Base-by-base conservation (phyloP, 1,140 invertebrate genomes). In the Scaptomyza montana region DNA sequence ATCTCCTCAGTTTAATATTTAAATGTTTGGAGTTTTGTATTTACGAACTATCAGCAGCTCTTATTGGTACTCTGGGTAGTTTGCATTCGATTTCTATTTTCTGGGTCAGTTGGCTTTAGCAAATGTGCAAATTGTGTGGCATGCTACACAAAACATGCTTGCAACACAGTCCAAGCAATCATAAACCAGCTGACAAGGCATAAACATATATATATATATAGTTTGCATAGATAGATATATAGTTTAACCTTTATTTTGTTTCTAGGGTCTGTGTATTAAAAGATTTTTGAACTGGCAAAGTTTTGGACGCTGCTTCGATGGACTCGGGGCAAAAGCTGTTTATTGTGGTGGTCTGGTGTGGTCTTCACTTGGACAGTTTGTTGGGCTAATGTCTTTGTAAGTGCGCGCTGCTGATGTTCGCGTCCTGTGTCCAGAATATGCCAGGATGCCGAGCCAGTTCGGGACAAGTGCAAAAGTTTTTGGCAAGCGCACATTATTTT, bases 401-500 rank as follows among this genome's bases (percentile, higher is more conserved):
- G 84, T 84, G 82, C 76, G 65, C 49, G 50, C 43, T 51, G 73
- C 33, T 56, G 12, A 46, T 30, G 43, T 9, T 16, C 53, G 63
- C 39, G 39, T 43, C n/a, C n/a, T 43, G 39, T n/a, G 39, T 1
- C 39, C 39, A 41, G 39, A 12, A 43, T 0, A 43, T 5, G 39
- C 39, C 39, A n/a, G 39, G 39, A 43, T 43, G 54, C 36, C 19
- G 19, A 16, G 39, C 19, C 56, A 59, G 56, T 13, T 36, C 39
- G 45, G 46, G 79, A 71, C 79, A 89, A 79, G 84, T 79, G 79
- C 76, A 77, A 87, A 87, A 87, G 74, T 89, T 89, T 89, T 89
- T 89, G 85, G 85, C 85, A 72, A 77, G 71, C 81, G 87, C 71
- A 90, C 87, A 90, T 90, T 87, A 90, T 90, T 90, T 90, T 90